Evolutionary conservation across 1,140 invertebrate species (phyloP).

Genomic region (Nixonia krombeini): DNA sequence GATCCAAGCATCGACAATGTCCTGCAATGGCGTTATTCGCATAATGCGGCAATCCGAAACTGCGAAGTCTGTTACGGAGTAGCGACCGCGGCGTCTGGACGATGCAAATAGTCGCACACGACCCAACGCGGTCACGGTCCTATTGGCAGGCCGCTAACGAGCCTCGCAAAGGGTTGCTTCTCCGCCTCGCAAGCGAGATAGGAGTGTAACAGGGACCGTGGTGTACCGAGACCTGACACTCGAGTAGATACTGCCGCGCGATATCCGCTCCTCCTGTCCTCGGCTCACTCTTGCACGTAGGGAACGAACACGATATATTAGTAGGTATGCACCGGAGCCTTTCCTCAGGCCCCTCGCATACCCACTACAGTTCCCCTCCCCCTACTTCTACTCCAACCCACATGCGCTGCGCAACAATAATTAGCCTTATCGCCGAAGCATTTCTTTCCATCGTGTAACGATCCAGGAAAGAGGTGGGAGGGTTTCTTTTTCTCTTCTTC

Average conservation of each 20-base stretch:
- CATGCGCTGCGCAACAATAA: conserved; percentile 57
- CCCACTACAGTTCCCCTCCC: no score
- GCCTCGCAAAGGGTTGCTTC: conserved; percentile 31
- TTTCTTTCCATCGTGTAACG: conserved; percentile 45
- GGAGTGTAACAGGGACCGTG: conserved; percentile 52
- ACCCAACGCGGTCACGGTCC: conserved; percentile 44
- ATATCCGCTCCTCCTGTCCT: conserved; percentile 62
- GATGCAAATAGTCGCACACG: conserved; percentile 63
- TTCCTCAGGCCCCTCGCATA: conserved; percentile 7
- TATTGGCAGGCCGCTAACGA: conserved; percentile 67
- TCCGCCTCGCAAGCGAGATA: conserved; percentile 26
- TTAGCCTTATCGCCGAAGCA: conserved; percentile 59
- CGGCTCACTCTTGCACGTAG: conserved; percentile 43
- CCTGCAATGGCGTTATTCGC: not conserved
- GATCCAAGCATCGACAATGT: no score
- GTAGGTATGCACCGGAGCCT: conserved; percentile 22
- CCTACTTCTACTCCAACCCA: conserved; percentile 13
- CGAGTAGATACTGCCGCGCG: conserved; percentile 59
- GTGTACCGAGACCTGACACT: conserved; percentile 63
- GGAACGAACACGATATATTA: conserved; percentile 51
- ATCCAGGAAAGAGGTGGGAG: conserved; percentile 1
- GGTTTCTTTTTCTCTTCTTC: conserved; percentile 1
- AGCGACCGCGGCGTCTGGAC: not conserved
- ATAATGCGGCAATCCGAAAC: no score
- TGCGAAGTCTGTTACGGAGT: not conserved